Evolutionary conservation across 1,140 invertebrate species (phyloP), one percentile per base, ranked within the genome.

Genomic region (Macrocentrus cingulum): DNA sequence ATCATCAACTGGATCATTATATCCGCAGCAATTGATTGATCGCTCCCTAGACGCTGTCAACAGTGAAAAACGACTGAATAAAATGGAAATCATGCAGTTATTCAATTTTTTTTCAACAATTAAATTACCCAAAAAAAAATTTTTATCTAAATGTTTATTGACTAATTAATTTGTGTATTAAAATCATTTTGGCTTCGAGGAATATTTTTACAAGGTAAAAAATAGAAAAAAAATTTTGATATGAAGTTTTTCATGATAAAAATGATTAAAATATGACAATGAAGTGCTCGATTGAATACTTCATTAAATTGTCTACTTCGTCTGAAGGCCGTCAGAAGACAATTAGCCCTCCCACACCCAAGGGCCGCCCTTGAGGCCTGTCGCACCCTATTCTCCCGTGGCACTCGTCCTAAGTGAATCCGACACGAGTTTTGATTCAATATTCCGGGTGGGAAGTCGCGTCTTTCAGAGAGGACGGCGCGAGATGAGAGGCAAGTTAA

Each of bases 1-100:
- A 57, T 50, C 49, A 57, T 57, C 45, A 57, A 25, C 29, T 11
- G 22, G 16, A 57, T 57, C 46, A 50, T 50, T 42, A 57, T 57
- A 36, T n/a, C n/a, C n/a, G n/a, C n/a, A n/a, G 25, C 13, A 39
- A 50, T 29, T 13, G 8, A 50, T 50, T 57, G 42, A 57, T 57
- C 46, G 29, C 37, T 16, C 50, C 50, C 39, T 32, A 20, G 6
- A n/a, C 18, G 29, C 13, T 50, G 55, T 23, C 32, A 19, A 37
- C 20, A 2, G 25, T 29, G 4, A 9, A 29, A 4, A 29, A 5
- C 9, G 25, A 9, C 25, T 5, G 25, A 29, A 29, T 5, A 29
- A 29, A 29, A 29, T 29, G 4, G 25, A 29, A 5, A 29, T 9
- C n/a, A n/a, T n/a, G n/a, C 29, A 34, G 29, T 34, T 7, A 34